phyloP scores from a whole-genome alignment of 2,888 invertebrate genomes.

The Drymonia ruficornis region DNA sequence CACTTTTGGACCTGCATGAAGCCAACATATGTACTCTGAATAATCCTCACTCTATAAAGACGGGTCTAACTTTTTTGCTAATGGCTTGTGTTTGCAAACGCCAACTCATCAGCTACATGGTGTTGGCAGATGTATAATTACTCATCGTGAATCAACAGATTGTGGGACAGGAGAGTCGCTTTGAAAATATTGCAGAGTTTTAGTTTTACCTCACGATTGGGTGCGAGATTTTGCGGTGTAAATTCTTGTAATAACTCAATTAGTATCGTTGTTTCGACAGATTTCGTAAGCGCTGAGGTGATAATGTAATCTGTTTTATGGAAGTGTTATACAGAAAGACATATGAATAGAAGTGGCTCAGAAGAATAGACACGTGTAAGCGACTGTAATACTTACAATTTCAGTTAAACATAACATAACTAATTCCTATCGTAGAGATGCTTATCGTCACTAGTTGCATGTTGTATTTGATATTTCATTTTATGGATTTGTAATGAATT shows the following conservation, averaged over 20 bases:
- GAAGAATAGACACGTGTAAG: no score
- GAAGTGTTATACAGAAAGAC: not conserved
- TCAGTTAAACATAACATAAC: no score
- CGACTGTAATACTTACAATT: no score
- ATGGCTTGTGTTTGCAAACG: not conserved
- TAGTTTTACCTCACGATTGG: not conserved
- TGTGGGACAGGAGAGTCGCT: conserved; percentile 9
- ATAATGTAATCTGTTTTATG: conserved; percentile 2
- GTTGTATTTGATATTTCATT: no score
- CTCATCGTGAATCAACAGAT: conserved; percentile 34
- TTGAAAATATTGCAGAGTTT: not conserved
- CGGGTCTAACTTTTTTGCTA: not conserved
- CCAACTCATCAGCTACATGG: conserved; percentile 9
- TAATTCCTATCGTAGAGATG: no score
- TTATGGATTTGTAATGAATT: not conserved
- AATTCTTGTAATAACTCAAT: not conserved
- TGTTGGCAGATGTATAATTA: conserved; percentile 35
- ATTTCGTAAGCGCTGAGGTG: not conserved
- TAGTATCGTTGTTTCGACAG: conserved; percentile 1
- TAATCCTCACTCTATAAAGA: not conserved
- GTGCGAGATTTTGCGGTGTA: not conserved
- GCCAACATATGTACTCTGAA: not conserved
- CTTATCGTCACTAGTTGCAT: no score
- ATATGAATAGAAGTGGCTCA: no score
- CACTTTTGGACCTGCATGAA: not conserved